Evolutionary conservation across 1,140 invertebrate species (phyloP).

Genomic region (Trichonephila inaurata): DNA sequence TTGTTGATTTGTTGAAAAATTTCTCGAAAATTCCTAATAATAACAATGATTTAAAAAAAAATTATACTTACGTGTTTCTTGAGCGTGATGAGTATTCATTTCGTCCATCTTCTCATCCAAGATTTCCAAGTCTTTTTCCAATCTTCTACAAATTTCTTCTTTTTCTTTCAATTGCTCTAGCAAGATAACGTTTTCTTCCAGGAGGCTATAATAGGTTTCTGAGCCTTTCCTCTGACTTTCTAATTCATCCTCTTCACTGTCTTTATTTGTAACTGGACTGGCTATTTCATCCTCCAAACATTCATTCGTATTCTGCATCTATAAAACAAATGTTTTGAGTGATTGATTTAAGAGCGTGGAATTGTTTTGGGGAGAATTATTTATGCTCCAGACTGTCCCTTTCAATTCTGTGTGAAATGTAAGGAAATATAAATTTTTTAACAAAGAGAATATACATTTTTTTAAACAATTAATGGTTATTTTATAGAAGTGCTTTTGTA

Average conservation of each 20-base stretch:
- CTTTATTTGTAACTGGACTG: conserved; percentile 11
- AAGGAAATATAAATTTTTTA: too few species aligned
- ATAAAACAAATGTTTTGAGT: background rate
- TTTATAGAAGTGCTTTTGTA: too few species aligned
- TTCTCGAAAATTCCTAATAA: too few species aligned
- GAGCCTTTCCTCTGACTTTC: conserved; percentile 52
- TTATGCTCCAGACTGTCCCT: too few species aligned
- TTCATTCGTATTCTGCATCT: background rate
- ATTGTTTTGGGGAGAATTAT: too few species aligned
- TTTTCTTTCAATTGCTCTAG: conserved; percentile 81
- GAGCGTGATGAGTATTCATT: conserved; percentile 79
- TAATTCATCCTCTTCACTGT: conserved; percentile 28
- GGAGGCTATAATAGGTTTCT: conserved; percentile 78
- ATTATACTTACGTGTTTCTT: conserved; percentile 79
- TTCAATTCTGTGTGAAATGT: too few species aligned
- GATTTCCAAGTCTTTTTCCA: conserved; percentile 81
- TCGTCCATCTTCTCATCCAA: conserved; percentile 80
- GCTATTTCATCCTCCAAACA: background rate
- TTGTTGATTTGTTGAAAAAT: too few species aligned
- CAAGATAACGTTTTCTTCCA: conserved; percentile 82
- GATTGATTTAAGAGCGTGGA: background rate
- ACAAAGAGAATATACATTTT: too few species aligned
- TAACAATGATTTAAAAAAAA: too few species aligned
- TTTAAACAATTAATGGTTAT: too few species aligned
- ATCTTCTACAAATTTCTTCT: conserved; percentile 81